phyloP scores from a whole-genome alignment of 2,888 invertebrate species.

The Myopa testacea region DNA sequence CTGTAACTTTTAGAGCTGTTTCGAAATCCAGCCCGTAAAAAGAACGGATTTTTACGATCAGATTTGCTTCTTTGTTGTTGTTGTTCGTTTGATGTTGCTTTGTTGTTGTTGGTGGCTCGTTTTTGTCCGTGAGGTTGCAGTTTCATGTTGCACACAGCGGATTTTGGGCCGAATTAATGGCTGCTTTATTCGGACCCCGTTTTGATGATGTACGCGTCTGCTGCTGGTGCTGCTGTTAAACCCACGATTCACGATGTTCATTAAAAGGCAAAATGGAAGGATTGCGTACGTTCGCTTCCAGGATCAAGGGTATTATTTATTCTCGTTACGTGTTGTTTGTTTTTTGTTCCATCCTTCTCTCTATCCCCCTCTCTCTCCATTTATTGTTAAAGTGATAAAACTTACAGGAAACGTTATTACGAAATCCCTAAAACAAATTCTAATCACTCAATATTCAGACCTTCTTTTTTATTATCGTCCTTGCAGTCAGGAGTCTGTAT shows the following conservation, averaged over 20 bases:
- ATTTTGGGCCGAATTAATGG: conserved; percentile 22
- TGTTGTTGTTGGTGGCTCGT: not conserved
- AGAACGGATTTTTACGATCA: not conserved
- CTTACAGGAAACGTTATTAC: not conserved
- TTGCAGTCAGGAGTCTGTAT: too few relatives aligned
- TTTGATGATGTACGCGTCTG: not conserved
- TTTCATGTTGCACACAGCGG: conserved; percentile 24
- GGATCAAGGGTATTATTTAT: too few relatives aligned
- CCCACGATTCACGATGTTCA: not conserved
- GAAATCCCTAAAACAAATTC: not conserved
- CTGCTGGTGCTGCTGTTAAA: not conserved
- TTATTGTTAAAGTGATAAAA: not conserved
- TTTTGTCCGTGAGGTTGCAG: conserved; percentile 8
- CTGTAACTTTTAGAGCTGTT: not conserved
- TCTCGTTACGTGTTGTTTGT: too few relatives aligned
- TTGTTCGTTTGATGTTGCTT: not conserved
- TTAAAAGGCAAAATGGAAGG: not conserved
- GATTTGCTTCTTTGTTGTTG: conserved; percentile 4
- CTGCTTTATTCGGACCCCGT: not conserved
- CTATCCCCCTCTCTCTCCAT: too few relatives aligned
- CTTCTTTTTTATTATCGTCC: too few relatives aligned
- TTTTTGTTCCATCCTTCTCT: not conserved
- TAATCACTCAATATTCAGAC: not conserved
- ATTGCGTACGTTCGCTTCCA: too few relatives aligned
- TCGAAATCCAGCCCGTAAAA: not conserved